A percentile compares a stretch with the other conserved stretches of the same genome.
Evolutionary conservation across 2,888 invertebrate genomes (phyloP).

Genomic region (Sarcophaga caerulescens): DNA sequence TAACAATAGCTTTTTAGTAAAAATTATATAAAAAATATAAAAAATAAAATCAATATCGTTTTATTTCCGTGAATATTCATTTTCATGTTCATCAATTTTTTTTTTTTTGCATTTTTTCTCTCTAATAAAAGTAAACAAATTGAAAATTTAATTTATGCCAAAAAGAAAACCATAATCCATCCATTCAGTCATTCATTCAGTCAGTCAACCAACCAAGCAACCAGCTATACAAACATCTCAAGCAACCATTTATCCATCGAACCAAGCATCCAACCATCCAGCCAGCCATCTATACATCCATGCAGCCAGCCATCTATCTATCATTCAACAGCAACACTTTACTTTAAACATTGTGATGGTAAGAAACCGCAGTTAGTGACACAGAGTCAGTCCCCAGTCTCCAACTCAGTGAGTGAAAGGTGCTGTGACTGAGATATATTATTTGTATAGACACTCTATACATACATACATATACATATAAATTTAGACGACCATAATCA

Average conservation of each 20-base stretch:
- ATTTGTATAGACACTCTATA: constrained; percentile 6
- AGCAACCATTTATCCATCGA: constrained; percentile 18
- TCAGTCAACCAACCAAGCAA: constrained; percentile 36
- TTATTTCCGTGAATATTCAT: constrained; percentile 50
- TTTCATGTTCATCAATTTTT: constrained; percentile 5
- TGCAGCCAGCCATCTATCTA: constrained; percentile 21
- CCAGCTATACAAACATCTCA: constrained; percentile 35
- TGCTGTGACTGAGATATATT: neutral
- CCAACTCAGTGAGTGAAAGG: constrained; percentile 7
- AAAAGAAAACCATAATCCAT: constrained; percentile 71
- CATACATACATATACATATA: too few relatives aligned
- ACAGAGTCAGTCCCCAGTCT: constrained; percentile 28
- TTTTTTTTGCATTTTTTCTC: neutral
- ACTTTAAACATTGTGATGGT: too few relatives aligned
- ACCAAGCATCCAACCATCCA: constrained; percentile 11
- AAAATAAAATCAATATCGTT: constrained; percentile 31
- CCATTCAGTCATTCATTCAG: constrained; percentile 67
- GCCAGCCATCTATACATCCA: neutral
- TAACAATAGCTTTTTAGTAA: too few relatives aligned
- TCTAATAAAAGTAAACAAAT: constrained; percentile 55
- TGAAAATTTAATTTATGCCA: constrained; percentile 70
- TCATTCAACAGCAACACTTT: constrained; percentile 56
- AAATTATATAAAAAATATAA: neutral
- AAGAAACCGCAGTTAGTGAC: constrained; percentile 16
- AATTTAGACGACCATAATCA: neutral